phyloP scores from a whole-genome alignment of 1,140 invertebrate genomes.

The Drosophila takahashii region DNA sequence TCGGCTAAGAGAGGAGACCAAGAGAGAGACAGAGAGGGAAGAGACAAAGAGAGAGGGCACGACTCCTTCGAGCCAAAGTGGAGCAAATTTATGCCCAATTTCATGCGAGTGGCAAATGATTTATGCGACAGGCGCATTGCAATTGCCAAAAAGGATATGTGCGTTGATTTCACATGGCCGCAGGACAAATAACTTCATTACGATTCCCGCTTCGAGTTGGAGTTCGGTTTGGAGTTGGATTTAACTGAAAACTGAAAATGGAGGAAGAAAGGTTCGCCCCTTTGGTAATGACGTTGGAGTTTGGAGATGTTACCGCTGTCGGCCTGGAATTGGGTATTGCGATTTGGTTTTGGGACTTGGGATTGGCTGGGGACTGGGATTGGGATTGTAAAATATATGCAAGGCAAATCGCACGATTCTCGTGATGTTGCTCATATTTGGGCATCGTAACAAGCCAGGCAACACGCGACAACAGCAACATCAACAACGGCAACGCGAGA shows the following conservation, averaged over 20 bases:
- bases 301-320: constrained; percentile 45
- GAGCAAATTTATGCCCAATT: constrained; percentile 83
- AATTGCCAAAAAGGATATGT: constrained; percentile 83
- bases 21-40: not conserved
- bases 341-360: constrained; percentile 54
- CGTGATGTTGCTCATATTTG: constrained; percentile 82
- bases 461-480: constrained; percentile 73
- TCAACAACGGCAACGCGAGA: constrained; percentile 62
- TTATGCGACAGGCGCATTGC: constrained; percentile 80
- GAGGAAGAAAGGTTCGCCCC: constrained; percentile 41
- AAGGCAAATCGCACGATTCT: constrained; percentile 82
- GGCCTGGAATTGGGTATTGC: constrained; percentile 52
- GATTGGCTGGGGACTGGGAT: constrained; percentile 28
- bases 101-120: constrained; percentile 82
- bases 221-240: constrained; percentile 14
- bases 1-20: constrained; percentile 12
- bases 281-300: constrained; percentile 65
- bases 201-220: constrained; percentile 32
- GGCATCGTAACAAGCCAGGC: constrained; percentile 77
- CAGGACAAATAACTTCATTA: constrained; percentile 83
- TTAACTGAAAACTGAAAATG: constrained; percentile 4
- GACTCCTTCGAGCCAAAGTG: constrained; percentile 64
- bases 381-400: constrained; percentile 80
- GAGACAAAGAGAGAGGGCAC: not conserved
- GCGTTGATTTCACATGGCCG: constrained; percentile 77